Conservation (phyloP, 1,140 invertebrate species). For the Antheraea mylitta region DNA sequence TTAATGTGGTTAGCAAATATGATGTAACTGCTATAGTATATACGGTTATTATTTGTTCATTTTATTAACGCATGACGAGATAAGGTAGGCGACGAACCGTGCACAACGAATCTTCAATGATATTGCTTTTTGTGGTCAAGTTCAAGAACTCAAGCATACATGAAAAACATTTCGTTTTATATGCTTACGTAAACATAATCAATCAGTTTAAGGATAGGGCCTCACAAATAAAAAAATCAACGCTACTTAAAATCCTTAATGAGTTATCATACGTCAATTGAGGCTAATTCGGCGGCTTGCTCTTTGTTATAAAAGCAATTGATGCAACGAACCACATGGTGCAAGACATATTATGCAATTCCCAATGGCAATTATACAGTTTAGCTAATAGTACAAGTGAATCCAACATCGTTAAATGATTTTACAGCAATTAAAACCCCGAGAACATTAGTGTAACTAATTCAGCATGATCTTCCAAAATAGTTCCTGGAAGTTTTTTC, state of each 20-base stretch:
- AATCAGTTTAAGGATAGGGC: background rate
- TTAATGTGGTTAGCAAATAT: conserved; percentile 28
- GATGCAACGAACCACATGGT: conserved; percentile 45
- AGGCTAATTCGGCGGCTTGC: conserved; percentile 60
- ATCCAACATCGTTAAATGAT: conserved; percentile 34
- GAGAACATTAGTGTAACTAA: conserved; percentile 7
- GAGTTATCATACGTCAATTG: conserved; percentile 56
- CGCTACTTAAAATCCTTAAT: background rate
- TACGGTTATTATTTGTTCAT: conserved; percentile 46
- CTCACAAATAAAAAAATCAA: background rate
- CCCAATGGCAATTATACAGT: conserved; percentile 55
- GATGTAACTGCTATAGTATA: conserved; percentile 53
- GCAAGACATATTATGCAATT: conserved; percentile 62
- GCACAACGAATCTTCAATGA: conserved; percentile 39
- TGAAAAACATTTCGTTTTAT: background rate
- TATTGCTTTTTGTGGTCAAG: conserved; percentile 66
- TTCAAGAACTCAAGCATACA: conserved; percentile 43
- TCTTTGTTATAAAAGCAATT: conserved; percentile 44
- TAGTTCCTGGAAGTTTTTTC: conserved; percentile 7
- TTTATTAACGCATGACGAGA: conserved; percentile 45
- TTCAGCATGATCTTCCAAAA: conserved; percentile 14
- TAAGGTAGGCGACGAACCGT: conserved; percentile 43
- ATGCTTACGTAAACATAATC: background rate
- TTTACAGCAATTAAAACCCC: conserved; percentile 29
- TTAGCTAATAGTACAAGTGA: conserved; percentile 36